Conservation (phyloP, 2,888 invertebrate species). For the Macaria liturata region DNA sequence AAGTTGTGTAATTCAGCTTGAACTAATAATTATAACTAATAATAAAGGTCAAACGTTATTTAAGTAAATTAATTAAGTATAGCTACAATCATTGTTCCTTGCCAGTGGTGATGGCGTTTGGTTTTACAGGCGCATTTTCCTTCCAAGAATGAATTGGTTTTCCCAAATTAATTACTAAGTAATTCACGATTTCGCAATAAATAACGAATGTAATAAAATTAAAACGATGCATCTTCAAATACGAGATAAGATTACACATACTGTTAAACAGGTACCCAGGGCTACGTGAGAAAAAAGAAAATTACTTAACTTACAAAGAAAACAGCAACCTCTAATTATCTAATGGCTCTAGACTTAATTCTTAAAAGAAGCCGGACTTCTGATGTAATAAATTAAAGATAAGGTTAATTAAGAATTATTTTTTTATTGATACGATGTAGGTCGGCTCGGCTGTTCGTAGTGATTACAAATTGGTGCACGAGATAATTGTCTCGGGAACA, state of each 20-base stretch:
- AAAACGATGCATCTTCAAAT: too few species aligned
- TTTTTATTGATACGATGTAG: constrained; percentile 12
- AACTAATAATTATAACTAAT: too few species aligned
- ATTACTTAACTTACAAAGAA: too few species aligned
- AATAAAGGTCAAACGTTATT: too few species aligned
- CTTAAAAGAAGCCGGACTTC: constrained; percentile 2
- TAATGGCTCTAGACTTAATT: neutral
- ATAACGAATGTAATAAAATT: too few species aligned
- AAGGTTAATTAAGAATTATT: constrained; percentile 13
- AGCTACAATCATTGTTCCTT: too few species aligned
- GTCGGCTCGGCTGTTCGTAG: constrained; percentile 3
- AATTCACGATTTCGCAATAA: too few species aligned
- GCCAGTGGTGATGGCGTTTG: neutral
- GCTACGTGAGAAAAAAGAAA: too few species aligned
- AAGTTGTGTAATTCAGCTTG: too few species aligned
- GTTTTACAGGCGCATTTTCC: constrained; percentile 8
- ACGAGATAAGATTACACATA: too few species aligned
- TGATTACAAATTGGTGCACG: constrained; percentile 16
- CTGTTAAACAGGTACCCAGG: too few species aligned
- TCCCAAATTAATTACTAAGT: neutral
- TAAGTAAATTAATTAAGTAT: too few species aligned
- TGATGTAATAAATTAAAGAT: constrained; percentile 17
- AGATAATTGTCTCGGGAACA: neutral
- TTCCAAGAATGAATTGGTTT: constrained; percentile 2
- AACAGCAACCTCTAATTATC: neutral